phyloP scores from a whole-genome alignment of 2,113 vertebrate species.

The Vicugna pacos region DNA sequence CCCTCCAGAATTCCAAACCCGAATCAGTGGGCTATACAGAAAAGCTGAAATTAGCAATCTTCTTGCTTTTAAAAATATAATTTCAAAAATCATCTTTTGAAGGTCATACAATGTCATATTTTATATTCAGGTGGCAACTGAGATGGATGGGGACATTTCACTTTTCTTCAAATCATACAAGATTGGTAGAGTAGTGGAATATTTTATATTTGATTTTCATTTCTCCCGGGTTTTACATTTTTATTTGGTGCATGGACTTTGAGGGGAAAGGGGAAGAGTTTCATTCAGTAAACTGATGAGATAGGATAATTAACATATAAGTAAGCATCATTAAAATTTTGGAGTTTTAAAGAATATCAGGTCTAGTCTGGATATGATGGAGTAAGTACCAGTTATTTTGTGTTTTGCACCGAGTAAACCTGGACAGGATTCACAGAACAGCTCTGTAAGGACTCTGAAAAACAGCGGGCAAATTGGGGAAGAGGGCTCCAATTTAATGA shows the following conservation, averaged over 20 bases:
- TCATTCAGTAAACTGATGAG: background rate
- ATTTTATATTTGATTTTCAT: background rate
- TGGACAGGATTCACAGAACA: background rate
- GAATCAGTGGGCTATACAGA: background rate
- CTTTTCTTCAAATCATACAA: background rate
- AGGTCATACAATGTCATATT: background rate
- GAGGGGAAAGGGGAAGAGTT: background rate
- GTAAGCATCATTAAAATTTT: background rate
- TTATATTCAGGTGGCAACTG: background rate
- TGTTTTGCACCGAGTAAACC: background rate
- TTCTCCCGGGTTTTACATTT: background rate
- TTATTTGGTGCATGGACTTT: background rate
- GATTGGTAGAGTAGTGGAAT: background rate
- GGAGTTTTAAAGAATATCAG: background rate
- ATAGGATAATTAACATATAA: background rate
- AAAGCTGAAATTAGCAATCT: background rate
- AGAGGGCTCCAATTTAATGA: background rate
- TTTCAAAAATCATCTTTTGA: slow-evolving; percentile 11
- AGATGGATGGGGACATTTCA: background rate
- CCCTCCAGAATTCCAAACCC: background rate
- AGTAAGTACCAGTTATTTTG: background rate
- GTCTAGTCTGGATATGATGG: background rate
- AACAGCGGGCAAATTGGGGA: background rate
- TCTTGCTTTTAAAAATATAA: background rate
- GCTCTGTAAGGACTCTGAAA: background rate